Base-by-base conservation (phyloP, 1,140 invertebrate species). In the Aphidius ervi region DNA sequence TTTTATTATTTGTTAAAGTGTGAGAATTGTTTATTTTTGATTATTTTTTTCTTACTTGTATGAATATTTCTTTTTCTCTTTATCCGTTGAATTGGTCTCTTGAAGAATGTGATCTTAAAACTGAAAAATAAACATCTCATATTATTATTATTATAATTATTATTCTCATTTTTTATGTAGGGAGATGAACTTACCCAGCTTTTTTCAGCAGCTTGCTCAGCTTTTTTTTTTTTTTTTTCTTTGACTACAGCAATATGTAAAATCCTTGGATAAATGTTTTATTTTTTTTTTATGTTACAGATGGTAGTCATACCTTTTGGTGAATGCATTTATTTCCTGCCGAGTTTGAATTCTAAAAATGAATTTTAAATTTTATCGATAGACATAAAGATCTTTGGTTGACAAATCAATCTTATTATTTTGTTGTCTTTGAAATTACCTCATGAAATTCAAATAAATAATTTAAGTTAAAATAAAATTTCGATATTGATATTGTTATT, bases 141-240 rank as follows among this genome's bases (percentile, higher is more conserved):
- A 3, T 9, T 42, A 20, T 55, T 42, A 7, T 37, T 55, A 20
- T 4, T 9, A 9, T 9, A 10, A n/a, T 23, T 7, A 53, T 20
- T 41, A 47, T 37, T 5, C 39, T 10, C 46, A 20, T 58, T 47
- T 46, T 58, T 47, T 31, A 31, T 31, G 23, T 31, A 31, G 23
- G 2, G n/a, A 56, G 10, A 23, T 49, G 7, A 9, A 46, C 52
- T 60, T n/a, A 60, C 59, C 31, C 31, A 46, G 31, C 9, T n/a
- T n/a, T 16, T 16, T 43, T 45, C 46, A 9, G 47, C 59, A 20
- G 6, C 37, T 31, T 58, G 37, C 39, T 49, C 41, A 20, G 37
- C 46, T 49, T 60, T 45, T 20, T 5, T 20, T 46, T 61, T 31
- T 50, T 37, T 16, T 50, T 55, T 40, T 55, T 61, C 46, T 56